Percentiles rank a stretch among this genome's conserved stretches.
phyloP scores from a whole-genome alignment of 2,888 invertebrate genomes.

The Drosophila robusta region DNA sequence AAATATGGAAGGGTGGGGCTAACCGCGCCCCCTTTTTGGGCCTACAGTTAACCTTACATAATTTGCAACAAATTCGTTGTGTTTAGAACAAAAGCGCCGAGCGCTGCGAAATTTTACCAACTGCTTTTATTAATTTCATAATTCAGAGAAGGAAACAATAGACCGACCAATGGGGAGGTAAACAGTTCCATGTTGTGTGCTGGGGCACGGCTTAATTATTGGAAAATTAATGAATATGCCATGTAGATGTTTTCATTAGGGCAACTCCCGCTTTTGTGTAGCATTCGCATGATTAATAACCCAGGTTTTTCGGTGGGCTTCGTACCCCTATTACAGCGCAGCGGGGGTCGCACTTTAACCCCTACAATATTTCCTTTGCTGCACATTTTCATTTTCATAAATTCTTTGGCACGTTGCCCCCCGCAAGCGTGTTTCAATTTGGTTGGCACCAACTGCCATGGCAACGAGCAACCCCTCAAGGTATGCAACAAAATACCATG shows the following conservation, averaged over 20 bases:
- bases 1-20: conserved; percentile 9
- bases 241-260: conserved; percentile 66
- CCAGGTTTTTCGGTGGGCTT: background rate
- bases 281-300: conserved; percentile 58
- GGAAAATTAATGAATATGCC: conserved; percentile 79
- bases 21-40: conserved; percentile 26
- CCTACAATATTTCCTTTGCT: conserved; percentile 11
- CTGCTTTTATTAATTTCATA: conserved; percentile 80
- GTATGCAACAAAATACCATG: conserved; percentile 50
- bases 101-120: conserved; percentile 60
- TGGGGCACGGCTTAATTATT: conserved; percentile 70
- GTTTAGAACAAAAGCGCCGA: conserved; percentile 76
- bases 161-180: conserved; percentile 1
- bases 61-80: conserved; percentile 77
- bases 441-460: conserved; percentile 25
- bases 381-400: conserved; percentile 42
- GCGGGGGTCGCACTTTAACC: background rate
- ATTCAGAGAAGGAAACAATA: conserved; percentile 63
- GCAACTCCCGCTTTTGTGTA: conserved; percentile 12
- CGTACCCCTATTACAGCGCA: too few species aligned
- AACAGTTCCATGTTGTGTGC: conserved; percentile 1
- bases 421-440: conserved; percentile 46
- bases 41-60: conserved; percentile 71
- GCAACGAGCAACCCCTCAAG: conserved; percentile 35
- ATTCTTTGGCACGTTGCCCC: conserved; percentile 16